These are phyloP conservation scores for Anguilla pacifica DNA, from an alignment of 2,797 vertebrate species.

Conservation along the genomic window DNA sequence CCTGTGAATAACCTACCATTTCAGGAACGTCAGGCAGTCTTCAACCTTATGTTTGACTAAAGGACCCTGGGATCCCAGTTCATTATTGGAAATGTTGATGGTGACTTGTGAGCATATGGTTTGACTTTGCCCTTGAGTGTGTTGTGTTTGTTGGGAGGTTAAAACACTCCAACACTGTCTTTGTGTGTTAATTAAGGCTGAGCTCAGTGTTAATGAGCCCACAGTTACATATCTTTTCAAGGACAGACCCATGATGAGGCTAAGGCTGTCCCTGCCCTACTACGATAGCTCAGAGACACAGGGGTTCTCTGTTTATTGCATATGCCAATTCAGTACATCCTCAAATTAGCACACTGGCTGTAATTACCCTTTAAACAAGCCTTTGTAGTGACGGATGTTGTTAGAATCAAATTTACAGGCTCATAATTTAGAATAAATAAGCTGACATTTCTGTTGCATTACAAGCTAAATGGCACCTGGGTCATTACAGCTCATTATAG, in stretches of 20 bases:
- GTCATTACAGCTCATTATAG: background rate
- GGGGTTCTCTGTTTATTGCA: constrained; percentile 39
- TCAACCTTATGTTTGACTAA: background rate
- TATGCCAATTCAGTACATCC: constrained; percentile 31
- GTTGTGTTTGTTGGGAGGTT: constrained; percentile 65
- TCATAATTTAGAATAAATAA: constrained; percentile 1
- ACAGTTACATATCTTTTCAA: constrained; percentile 41
- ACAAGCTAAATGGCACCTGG: constrained; percentile 2
- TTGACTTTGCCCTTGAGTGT: constrained; percentile 71
- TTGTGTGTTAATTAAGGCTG: constrained; percentile 72
- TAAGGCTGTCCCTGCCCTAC: constrained; percentile 29
- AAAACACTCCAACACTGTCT: constrained; percentile 69
- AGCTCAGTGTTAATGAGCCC: constrained; percentile 71
- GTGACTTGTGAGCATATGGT: constrained; percentile 72
- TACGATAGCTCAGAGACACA: constrained; percentile 28
- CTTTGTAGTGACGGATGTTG: constrained; percentile 20
- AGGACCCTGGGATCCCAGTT: constrained; percentile 58
- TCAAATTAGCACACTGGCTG: constrained; percentile 27
- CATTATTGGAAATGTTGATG: constrained; percentile 61
- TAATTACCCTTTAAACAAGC: constrained; percentile 29
- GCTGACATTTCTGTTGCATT: background rate
- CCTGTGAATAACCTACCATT: background rate
- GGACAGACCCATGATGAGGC: constrained; percentile 24
- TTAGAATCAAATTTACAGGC: background rate
- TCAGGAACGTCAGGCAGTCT: background rate